Evolutionary conservation across 92 coral and sea anemone species (phyloP).

Genomic region (Porites lobata): DNA sequence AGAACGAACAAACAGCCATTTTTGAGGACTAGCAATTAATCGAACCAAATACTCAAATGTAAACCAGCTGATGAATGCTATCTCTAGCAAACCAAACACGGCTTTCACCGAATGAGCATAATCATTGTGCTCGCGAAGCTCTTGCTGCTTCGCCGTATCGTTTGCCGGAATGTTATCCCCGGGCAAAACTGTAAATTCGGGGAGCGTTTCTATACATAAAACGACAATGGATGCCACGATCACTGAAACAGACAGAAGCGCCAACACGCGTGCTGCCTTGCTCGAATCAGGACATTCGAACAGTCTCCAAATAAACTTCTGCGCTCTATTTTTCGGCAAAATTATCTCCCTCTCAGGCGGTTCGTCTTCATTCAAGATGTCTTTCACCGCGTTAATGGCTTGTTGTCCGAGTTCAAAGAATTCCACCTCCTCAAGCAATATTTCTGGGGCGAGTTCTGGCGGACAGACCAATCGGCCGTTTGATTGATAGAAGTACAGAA

Average conservation of each 20-base stretch:
- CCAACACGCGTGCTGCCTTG: conserved; percentile 83
- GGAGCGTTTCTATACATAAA: conserved; percentile 93
- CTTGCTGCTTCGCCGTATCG: conserved; percentile 66
- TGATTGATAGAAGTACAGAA: conserved; percentile 95
- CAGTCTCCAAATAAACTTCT: conserved; percentile 85
- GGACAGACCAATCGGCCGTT: conserved; percentile 96
- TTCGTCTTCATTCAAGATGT: conserved; percentile 84
- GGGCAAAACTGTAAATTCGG: conserved; percentile 72
- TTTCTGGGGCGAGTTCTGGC: conserved; percentile 95
- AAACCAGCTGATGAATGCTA: conserved; percentile 96
- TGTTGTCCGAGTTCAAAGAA: conserved; percentile 97
- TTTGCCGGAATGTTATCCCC: conserved; percentile 66
- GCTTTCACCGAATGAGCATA: conserved; percentile 56
- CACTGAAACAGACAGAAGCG: conserved; percentile 89
- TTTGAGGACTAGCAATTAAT: conserved; percentile 84
- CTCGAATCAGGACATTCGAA: conserved; percentile 97
- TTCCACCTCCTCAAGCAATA: conserved; percentile 92
- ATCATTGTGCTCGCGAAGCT: conserved; percentile 67
- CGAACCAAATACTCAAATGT: conserved; percentile 94
- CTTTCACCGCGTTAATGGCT: conserved; percentile 91
- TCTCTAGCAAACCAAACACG: conserved; percentile 85
- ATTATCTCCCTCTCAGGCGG: conserved; percentile 67
- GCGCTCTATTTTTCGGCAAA: conserved; percentile 75
- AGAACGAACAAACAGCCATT: conserved; percentile 82
- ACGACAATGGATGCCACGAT: conserved; percentile 93